Evolutionary conservation across 2,797 vertebrate species (phyloP).

Genomic region (Melanotaenia parkinsoni): DNA sequence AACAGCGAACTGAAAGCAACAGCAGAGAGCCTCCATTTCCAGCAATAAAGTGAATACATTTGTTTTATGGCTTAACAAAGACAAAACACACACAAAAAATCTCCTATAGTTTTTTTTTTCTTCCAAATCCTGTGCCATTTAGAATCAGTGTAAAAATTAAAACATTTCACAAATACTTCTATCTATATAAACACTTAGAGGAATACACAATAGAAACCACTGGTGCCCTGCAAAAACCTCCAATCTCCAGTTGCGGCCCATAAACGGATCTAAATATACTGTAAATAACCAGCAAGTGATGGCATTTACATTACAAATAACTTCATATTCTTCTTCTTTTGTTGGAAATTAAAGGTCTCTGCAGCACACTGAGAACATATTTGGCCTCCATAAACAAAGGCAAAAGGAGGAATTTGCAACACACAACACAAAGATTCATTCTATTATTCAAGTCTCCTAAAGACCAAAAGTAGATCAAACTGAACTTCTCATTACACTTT

Average conservation of each 20-base stretch:
- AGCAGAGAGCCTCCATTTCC: slow-evolving; percentile 35
- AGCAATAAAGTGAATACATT: slow-evolving; percentile 27
- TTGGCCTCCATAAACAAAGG: slow-evolving; percentile 49
- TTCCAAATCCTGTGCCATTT: slow-evolving; percentile 52
- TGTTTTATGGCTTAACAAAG: slow-evolving; percentile 62
- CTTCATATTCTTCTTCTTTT: not conserved
- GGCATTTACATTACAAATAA: slow-evolving; percentile 12
- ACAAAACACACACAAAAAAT: slow-evolving; percentile 47
- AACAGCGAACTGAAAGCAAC: slow-evolving; percentile 21
- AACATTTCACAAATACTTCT: slow-evolving; percentile 87
- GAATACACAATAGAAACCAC: slow-evolving; percentile 79
- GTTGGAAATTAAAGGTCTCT: slow-evolving; percentile 50
- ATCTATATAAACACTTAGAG: slow-evolving; percentile 85
- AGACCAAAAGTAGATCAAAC: slow-evolving; percentile 55
- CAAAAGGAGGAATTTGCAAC: slow-evolving; percentile 71
- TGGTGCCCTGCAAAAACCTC: slow-evolving; percentile 65
- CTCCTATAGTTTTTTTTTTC: slow-evolving; percentile 18
- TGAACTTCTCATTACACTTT: slow-evolving; percentile 40
- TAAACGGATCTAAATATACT: not conserved
- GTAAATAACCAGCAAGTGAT: slow-evolving; percentile 8
- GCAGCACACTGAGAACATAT: slow-evolving; percentile 56
- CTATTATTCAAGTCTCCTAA: slow-evolving; percentile 82
- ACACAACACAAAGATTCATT: slow-evolving; percentile 62
- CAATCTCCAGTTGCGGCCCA: slow-evolving; percentile 22
- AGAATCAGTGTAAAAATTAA: slow-evolving; percentile 59